phyloP scores from a whole-genome alignment of 2,888 invertebrate genomes.

The Colletes collaris region DNA sequence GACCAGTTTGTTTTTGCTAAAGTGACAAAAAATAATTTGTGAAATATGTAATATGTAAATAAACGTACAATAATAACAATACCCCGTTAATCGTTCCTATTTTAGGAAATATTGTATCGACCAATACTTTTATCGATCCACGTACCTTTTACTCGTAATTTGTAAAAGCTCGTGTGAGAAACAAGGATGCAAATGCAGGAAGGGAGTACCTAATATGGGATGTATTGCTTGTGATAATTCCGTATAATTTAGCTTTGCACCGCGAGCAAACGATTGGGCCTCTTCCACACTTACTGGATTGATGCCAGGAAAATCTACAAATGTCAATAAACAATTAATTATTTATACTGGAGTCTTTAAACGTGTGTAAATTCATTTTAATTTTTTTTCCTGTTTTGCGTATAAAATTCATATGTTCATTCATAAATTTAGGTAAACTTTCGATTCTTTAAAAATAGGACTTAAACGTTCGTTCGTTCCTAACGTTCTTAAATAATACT shows the following conservation, averaged over 20 bases:
- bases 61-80: no score
- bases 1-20: slow-evolving; percentile 78
- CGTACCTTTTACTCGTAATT: slow-evolving; percentile 74
- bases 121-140: neutral
- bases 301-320: slow-evolving; percentile 77
- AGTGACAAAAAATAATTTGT: slow-evolving; percentile 40
- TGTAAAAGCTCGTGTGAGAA: slow-evolving; percentile 75
- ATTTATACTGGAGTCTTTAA: no score
- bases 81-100: no score
- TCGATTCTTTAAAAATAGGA: no score
- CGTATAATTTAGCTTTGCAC: slow-evolving; percentile 68
- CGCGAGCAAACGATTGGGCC: slow-evolving; percentile 70
- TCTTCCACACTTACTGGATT: slow-evolving; percentile 76
- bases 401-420: no score
- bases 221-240: slow-evolving; percentile 81
- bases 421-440: no score
- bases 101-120: no score
- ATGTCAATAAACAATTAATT: slow-evolving; percentile 5
- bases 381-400: no score
- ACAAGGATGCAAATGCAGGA: slow-evolving; percentile 79
- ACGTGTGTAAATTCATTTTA: no score
- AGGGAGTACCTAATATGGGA: slow-evolving; percentile 77
- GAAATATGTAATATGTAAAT: neutral
- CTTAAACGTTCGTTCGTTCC: no score
- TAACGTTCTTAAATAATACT: no score